Percentiles rank a stretch among this genome's conserved stretches.
Evolutionary conservation across 1,140 invertebrate genomes (phyloP).

Genomic region (Propsilocerus akamusi): DNA sequence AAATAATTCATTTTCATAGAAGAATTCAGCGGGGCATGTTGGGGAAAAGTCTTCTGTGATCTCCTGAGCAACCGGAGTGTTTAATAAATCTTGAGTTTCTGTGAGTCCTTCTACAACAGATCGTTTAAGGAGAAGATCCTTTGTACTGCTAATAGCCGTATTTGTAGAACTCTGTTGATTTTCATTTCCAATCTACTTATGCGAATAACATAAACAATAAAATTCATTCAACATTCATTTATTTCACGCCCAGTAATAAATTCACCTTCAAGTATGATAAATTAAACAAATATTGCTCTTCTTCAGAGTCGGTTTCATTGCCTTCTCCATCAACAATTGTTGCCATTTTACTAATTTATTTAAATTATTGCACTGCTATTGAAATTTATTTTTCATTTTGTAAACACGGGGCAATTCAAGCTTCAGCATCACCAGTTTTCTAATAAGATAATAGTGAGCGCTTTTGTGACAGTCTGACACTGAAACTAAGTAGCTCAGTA

Average conservation of each 20-base stretch:
- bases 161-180: background rate
- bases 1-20: background rate
- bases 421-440: background rate
- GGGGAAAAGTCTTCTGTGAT: background rate
- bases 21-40: too few relatives aligned
- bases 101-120: background rate
- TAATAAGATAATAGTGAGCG: too few relatives aligned
- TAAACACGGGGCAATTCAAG: background rate
- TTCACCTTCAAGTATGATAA: background rate
- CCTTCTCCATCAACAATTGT: background rate
- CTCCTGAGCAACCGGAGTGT: background rate
- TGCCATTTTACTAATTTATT: background rate
- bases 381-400: background rate
- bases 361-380: background rate
- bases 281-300: background rate
- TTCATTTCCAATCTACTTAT: conserved; percentile 1
- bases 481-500: too few relatives aligned
- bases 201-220: too few relatives aligned
- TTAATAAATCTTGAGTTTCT: background rate
- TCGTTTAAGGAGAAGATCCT: background rate
- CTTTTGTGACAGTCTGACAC: too few relatives aligned
- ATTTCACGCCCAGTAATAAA: too few relatives aligned
- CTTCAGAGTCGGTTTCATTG: background rate
- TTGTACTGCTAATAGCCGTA: background rate
- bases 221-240: too few relatives aligned